These are phyloP conservation scores for Diplogasteroides magnus DNA, from an alignment of 1,140 invertebrate genomes.

Conservation along the genomic window DNA sequence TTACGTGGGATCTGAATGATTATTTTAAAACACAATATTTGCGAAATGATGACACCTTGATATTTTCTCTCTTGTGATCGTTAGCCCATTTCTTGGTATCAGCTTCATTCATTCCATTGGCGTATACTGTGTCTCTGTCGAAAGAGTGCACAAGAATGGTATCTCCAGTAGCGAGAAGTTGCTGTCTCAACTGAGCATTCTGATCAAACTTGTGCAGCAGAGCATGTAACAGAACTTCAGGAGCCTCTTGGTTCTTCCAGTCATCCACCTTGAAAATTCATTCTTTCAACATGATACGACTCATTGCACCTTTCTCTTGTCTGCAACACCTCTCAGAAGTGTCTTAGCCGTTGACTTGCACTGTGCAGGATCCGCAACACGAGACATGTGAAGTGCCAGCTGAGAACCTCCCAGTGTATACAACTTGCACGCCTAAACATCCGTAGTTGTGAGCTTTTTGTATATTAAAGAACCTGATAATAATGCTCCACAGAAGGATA, in stretches of 20 bases:
- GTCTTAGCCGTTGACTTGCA: not conserved
- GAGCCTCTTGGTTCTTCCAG: not conserved
- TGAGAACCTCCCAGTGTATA: not conserved
- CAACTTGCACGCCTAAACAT: not conserved
- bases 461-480: not conserved
- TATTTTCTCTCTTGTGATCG: not conserved
- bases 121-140: not conserved
- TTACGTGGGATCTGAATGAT: not conserved
- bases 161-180: not conserved
- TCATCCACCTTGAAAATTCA: not conserved
- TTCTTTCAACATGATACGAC: not conserved
- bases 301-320: not conserved
- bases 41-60: not conserved
- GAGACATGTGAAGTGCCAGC: not conserved
- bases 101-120: not conserved
- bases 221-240: not conserved
- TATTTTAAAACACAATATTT: no score
- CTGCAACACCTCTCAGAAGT: not conserved
- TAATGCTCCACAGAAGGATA: not conserved
- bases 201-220: not conserved
- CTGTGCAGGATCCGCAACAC: not conserved
- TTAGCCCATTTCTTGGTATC: not conserved
- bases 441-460: not conserved
- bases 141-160: not conserved
- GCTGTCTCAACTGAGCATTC: not conserved